phyloP scores from a whole-genome alignment of 2,888 invertebrate species.

The Melieria crassipennis region DNA sequence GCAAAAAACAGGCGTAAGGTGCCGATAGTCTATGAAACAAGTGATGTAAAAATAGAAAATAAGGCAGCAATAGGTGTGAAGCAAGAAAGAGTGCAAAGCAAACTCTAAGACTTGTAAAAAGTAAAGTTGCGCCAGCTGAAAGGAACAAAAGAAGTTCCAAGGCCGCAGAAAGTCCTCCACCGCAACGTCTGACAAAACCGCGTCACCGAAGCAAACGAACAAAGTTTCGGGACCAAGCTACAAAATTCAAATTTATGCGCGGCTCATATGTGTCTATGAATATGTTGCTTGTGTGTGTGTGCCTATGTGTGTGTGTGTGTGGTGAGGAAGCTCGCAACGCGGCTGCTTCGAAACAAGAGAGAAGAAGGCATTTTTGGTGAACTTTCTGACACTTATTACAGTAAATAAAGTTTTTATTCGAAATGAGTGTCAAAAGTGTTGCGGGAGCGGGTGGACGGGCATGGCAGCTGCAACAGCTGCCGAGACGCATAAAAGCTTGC shows the following conservation, averaged over 20 bases:
- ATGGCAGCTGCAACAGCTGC: background rate
- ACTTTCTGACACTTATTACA: constrained; percentile 33
- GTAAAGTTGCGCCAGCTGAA: background rate
- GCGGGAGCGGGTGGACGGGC: background rate
- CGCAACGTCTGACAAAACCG: background rate
- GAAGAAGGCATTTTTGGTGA: background rate
- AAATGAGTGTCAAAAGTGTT: background rate
- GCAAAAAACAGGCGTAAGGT: no score
- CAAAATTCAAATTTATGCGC: constrained; percentile 26
- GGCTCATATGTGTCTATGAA: background rate
- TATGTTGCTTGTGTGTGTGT: background rate
- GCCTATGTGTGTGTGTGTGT: background rate
- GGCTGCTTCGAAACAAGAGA: background rate
- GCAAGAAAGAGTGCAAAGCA: background rate
- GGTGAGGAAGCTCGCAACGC: background rate
- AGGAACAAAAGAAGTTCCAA: background rate
- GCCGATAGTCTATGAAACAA: background rate
- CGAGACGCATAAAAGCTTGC: background rate
- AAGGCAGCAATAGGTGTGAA: background rate
- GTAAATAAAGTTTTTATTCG: constrained; percentile 22
- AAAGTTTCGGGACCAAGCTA: constrained; percentile 9
- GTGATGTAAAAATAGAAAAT: background rate
- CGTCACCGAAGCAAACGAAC: background rate
- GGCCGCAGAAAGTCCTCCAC: background rate
- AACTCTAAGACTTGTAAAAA: background rate